Conservation (phyloP, 2,888 invertebrate genomes). For the Acronicta leporina region DNA sequence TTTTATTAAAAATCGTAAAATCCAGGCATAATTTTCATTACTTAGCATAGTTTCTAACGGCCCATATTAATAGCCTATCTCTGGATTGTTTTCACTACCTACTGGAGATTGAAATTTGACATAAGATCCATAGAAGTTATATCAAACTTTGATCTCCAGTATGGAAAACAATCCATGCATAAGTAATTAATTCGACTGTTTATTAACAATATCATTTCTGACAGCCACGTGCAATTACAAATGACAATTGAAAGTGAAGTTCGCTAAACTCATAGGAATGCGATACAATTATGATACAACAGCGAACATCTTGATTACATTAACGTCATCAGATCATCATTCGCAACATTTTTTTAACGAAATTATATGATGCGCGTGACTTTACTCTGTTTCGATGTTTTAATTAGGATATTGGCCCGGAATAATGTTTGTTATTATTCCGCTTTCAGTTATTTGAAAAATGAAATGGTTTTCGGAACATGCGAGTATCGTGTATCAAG, state of each 20-base stretch:
- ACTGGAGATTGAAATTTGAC: too few relatives aligned
- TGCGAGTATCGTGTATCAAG: not conserved
- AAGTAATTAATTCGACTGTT: too few relatives aligned
- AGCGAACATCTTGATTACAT: constrained; percentile 27
- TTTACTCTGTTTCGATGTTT: constrained; percentile 19
- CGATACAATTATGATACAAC: constrained; percentile 22
- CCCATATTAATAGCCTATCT: too few relatives aligned
- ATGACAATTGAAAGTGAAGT: constrained; percentile 38
- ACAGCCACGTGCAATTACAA: constrained; percentile 2
- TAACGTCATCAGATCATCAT: constrained; percentile 36
- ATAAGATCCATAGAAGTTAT: too few relatives aligned
- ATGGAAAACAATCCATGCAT: too few relatives aligned
- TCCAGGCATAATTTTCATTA: too few relatives aligned
- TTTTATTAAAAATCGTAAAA: too few relatives aligned
- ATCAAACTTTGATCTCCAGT: too few relatives aligned
- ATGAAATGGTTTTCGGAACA: constrained; percentile 12
- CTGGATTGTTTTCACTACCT: too few relatives aligned
- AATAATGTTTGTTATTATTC: constrained; percentile 37
- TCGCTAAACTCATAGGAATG: constrained; percentile 37
- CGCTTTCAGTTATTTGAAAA: constrained; percentile 11
- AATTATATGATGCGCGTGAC: constrained; percentile 19
- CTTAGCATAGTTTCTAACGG: too few relatives aligned
- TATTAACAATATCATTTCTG: too few relatives aligned
- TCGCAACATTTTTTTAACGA: constrained; percentile 20
- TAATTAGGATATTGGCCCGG: constrained; percentile 24